Base-by-base conservation (phyloP, 1,140 invertebrate species). In the Lordiphosa collinella region DNA sequence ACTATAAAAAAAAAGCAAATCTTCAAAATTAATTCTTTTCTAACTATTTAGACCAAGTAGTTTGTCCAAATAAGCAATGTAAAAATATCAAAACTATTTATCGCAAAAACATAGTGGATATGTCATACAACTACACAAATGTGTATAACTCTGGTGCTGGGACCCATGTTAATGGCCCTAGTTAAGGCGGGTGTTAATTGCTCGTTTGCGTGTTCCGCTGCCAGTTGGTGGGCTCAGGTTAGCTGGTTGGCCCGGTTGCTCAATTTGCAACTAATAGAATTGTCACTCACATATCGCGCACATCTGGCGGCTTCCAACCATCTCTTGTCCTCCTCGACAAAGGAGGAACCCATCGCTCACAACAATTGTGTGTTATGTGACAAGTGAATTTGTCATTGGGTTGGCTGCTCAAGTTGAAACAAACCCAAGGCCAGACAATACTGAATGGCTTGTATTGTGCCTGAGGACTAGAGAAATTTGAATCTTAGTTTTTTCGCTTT, bases 191-290 rank as follows among this genome's bases (percentile, higher is more conserved):
- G 71, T 82, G 78, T 72, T 84, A 84, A 84, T 76, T 55, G 67
- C 71, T 68, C 67, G 62, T 64, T 82, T 76, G 78, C 78, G 76
- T 82, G 78, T 55, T 37, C 43, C 56, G 47, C 37, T 29, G 49
- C 56, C 18, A 62, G 51, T 57, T 57, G 41, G 35, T 52, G 40
- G 37, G 31, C 18, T 40, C n/a, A n/a, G 12, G 22, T 7, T 57
- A 11, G 12, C 29, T 47, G 40, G 29, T 35, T 57, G 48, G 18
- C 34, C 43, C 36, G 53, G 41, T 14, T 36, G 57, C 76, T 84
- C 67, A 84, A 84, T 72, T 82, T 64, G 78, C 63, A 50, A 58
- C 76, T 84, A 82, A 82, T 82, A 84, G 67, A 68, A 82, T 82
- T 80, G 76, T 76, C 76, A 80, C 76, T 76, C 62, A 56, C 50